These are phyloP conservation scores for Aurelia sp. DNA, from an alignment of 30 jellyfish, hydroid and myxozoan genomes.

Conservation along the genomic window DNA sequence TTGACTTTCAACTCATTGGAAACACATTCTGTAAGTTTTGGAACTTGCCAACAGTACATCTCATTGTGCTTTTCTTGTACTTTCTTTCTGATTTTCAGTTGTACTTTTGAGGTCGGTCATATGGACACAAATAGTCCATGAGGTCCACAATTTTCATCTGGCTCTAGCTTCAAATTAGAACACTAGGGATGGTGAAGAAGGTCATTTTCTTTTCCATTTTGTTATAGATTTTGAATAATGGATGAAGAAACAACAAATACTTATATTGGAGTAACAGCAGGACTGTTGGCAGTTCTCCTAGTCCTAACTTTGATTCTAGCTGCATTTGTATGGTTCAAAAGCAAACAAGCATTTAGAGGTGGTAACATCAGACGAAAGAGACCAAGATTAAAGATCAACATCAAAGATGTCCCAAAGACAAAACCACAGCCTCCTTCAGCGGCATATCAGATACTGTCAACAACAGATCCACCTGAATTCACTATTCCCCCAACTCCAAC, in stretches of 20 bases:
- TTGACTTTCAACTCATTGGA: too few species aligned
- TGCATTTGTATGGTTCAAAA: constrained; percentile 55
- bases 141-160: too few species aligned
- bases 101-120: too few species aligned
- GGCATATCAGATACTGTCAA: constrained; percentile 53
- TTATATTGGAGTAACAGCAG: constrained; percentile 54
- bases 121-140: too few species aligned
- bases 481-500: constrained; percentile 68
- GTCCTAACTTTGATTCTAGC: constrained; percentile 43
- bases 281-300: constrained; percentile 36
- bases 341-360: constrained; percentile 21
- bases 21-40: too few species aligned
- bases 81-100: too few species aligned
- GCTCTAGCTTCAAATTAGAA: too few species aligned
- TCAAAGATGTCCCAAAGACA: constrained; percentile 51
- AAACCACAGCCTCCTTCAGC: constrained; percentile 59
- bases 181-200: too few species aligned
- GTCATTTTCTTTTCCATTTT: too few species aligned
- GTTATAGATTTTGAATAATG: constrained; percentile 11
- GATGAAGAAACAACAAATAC: constrained; percentile 45
- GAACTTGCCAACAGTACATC: too few species aligned
- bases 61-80: too few species aligned
- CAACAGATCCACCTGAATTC: constrained; percentile 62
- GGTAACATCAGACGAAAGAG: constrained; percentile 33
- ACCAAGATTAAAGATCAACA: constrained; percentile 49